A percentile compares a stretch with the other conserved stretches of the same genome.
Evolutionary conservation across 2,113 vertebrate genomes (phyloP).

Genomic region (Lepus europaeus): DNA sequence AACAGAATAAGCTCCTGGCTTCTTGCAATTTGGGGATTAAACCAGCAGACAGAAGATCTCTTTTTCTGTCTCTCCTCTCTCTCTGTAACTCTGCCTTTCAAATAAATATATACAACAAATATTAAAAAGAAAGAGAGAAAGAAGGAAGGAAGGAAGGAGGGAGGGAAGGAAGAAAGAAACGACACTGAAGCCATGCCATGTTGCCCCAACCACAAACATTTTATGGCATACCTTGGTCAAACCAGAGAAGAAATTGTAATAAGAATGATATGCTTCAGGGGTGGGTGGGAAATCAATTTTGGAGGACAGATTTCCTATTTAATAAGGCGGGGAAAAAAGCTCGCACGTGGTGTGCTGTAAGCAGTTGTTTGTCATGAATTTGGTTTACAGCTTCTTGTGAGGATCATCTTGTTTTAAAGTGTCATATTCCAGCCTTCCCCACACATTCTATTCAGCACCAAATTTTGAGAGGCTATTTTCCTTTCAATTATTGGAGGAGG

Average conservation of each 20-base stretch:
- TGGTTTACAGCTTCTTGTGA: not conserved
- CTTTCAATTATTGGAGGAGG: not conserved
- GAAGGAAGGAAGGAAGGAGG: not conserved
- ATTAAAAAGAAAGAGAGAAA: too few species aligned
- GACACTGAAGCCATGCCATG: not conserved
- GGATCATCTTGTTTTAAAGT: not conserved
- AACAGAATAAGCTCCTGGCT: too few species aligned
- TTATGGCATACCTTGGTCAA: not conserved
- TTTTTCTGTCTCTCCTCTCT: too few species aligned
- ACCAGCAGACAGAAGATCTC: too few species aligned
- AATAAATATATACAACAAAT: too few species aligned
- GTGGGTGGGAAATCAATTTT: not conserved
- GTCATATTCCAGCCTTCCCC: not conserved
- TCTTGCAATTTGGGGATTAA: too few species aligned
- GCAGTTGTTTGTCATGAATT: not conserved
- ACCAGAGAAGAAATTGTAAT: not conserved
- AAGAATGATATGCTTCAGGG: not conserved
- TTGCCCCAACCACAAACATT: not conserved
- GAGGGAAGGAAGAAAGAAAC: not conserved
- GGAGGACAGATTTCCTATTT: not conserved
- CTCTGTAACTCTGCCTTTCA: too few species aligned
- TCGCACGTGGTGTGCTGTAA: not conserved
- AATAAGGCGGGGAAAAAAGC: not conserved
- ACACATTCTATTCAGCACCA: not conserved
- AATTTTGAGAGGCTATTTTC: slow-evolving; percentile 11